phyloP scores from a whole-genome alignment of 1,140 invertebrate genomes.

The Caenorhabditis inopinata region DNA sequence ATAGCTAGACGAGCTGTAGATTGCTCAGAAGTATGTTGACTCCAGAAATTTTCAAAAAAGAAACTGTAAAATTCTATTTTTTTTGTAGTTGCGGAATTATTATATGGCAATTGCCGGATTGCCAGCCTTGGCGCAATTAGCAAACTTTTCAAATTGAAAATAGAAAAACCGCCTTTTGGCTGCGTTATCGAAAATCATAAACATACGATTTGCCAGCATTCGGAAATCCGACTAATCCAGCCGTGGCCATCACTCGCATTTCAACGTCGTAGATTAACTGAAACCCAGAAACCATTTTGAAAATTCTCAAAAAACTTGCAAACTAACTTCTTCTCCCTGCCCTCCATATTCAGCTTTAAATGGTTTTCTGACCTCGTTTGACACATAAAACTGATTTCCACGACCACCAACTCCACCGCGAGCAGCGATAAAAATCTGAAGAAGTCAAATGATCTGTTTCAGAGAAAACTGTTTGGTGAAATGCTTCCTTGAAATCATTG shows the following conservation, averaged over 20 bases:
- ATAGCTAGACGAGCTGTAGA: no score
- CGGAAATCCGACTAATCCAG: constrained; percentile 75
- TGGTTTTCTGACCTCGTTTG: constrained; percentile 79
- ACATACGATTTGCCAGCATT: constrained; percentile 66
- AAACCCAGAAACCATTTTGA: no score
- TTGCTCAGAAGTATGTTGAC: no score
- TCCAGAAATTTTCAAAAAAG: no score
- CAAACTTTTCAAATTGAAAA: background rate
- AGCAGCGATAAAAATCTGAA: constrained; percentile 85
- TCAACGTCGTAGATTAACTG: constrained; percentile 73
- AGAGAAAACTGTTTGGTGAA: no score
- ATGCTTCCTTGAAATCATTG: no score
- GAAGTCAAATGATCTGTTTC: no score
- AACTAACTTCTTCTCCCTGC: constrained; percentile 77
- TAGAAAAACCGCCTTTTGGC: background rate
- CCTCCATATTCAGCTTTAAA: constrained; percentile 84
- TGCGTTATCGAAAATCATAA: background rate
- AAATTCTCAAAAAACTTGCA: constrained; percentile 21
- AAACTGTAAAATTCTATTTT: no score
- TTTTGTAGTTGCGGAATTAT: no score
- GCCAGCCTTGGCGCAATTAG: no score
- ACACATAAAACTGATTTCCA: constrained; percentile 88
- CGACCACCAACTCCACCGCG: constrained; percentile 89
- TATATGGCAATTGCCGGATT: no score
- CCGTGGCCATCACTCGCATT: constrained; percentile 86